Evolutionary conservation across 2,797 vertebrate species (phyloP).

Genomic region (Lepus oiostolus): DNA sequence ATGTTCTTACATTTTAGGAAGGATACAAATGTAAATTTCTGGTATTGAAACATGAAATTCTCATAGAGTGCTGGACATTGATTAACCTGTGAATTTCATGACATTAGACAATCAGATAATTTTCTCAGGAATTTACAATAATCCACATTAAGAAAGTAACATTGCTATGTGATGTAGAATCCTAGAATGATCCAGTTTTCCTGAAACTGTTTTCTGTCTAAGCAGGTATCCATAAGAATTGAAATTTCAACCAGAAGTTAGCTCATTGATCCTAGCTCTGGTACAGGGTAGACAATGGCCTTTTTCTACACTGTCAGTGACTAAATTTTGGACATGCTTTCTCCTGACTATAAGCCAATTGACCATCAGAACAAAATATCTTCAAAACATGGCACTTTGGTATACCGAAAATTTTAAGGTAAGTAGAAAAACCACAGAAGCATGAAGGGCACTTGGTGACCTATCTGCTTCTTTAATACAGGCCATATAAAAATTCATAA

Average conservation of each 20-base stretch:
- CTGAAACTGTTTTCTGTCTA: neutral
- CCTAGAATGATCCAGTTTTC: neutral
- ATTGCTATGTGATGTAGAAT: neutral
- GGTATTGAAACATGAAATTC: neutral
- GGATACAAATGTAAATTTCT: neutral
- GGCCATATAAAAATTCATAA: too few species aligned
- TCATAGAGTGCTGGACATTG: neutral
- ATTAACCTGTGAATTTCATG: neutral
- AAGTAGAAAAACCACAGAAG: neutral
- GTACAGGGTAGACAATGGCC: neutral
- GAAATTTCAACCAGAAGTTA: neutral
- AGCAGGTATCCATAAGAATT: neutral
- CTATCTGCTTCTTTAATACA: neutral
- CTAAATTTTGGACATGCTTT: neutral
- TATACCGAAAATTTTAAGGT: neutral
- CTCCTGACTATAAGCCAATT: neutral
- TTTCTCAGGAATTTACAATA: neutral
- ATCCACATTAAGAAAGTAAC: neutral
- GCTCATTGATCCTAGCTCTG: neutral
- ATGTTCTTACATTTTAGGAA: neutral
- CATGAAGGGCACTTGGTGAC: neutral
- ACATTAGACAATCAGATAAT: neutral
- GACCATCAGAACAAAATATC: neutral
- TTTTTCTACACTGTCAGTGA: neutral
- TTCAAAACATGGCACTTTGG: neutral